Percentiles rank a stretch among this genome's conserved stretches.
Evolutionary conservation across 2,797 vertebrate genomes (phyloP).

Genomic region (Delichon dasypus): DNA sequence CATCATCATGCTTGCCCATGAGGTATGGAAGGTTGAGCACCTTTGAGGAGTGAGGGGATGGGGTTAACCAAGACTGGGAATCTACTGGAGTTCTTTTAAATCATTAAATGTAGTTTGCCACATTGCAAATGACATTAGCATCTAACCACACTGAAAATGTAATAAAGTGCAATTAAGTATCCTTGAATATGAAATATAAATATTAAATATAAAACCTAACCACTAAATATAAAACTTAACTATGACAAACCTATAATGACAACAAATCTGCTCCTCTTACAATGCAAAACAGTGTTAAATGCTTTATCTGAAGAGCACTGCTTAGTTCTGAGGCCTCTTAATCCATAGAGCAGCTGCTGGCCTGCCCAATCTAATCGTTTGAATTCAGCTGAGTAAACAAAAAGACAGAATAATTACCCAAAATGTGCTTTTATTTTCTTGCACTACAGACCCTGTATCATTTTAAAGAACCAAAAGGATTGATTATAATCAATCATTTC

Average conservation of each 20-base stretch:
- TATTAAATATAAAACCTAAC: background rate
- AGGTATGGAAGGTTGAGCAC: background rate
- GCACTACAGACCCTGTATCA: background rate
- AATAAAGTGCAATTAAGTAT: background rate
- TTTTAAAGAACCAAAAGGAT: constrained; percentile 1
- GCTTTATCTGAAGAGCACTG: background rate
- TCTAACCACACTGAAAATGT: background rate
- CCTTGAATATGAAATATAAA: background rate
- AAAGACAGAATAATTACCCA: constrained; percentile 6
- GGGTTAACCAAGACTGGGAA: background rate
- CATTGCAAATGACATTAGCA: background rate
- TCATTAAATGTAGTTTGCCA: background rate
- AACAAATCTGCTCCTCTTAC: background rate
- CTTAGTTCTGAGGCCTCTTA: constrained; percentile 9
- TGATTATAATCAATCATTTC: background rate
- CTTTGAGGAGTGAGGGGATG: background rate
- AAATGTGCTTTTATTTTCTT: constrained; percentile 9
- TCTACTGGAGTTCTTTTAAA: background rate
- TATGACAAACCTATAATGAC: background rate
- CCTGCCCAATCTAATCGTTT: background rate
- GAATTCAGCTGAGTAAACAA: constrained; percentile 36
- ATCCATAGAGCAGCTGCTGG: background rate
- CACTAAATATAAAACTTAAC: background rate
- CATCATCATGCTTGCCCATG: background rate
- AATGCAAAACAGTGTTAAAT: background rate